A percentile compares a stretch with the other conserved stretches of the same genome.
phyloP scores from a whole-genome alignment of 2,797 vertebrate species.

The Enteromius treurensis region DNA sequence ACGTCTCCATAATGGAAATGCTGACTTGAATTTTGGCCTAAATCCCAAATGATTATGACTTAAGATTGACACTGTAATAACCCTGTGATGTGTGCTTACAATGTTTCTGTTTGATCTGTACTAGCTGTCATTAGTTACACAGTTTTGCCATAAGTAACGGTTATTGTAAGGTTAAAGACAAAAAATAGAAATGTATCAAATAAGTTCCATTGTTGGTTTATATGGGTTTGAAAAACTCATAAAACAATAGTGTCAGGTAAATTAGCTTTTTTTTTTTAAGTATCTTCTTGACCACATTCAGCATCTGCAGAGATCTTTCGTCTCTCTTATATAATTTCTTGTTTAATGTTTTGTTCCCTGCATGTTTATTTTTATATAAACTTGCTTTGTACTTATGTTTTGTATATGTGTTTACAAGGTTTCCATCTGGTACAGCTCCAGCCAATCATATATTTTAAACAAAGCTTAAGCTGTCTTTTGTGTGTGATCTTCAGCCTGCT shows the following conservation, averaged over 20 bases:
- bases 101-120: constrained; percentile 24
- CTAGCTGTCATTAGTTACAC: neutral
- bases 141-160: neutral
- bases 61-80: neutral
- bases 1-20: constrained; percentile 14
- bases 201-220: neutral
- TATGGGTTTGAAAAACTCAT: neutral
- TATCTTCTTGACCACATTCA: neutral
- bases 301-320: neutral
- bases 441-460: constrained; percentile 10
- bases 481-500: constrained; percentile 17
- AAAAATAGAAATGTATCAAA: neutral
- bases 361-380: neutral
- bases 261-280: neutral
- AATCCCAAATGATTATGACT: constrained; percentile 26
- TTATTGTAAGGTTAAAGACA: neutral
- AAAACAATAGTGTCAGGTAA: neutral
- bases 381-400: constrained; percentile 6
- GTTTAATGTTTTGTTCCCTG: neutral
- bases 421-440: neutral
- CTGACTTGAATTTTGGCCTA: constrained; percentile 19
- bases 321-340: neutral
- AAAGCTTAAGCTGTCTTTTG: constrained; percentile 30
- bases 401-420: neutral
- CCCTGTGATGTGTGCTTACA: constrained; percentile 1